Percentiles rank a stretch among this genome's conserved stretches.
Conservation (phyloP, 2,113 vertebrate species). For the Grammomys surdaster region DNA sequence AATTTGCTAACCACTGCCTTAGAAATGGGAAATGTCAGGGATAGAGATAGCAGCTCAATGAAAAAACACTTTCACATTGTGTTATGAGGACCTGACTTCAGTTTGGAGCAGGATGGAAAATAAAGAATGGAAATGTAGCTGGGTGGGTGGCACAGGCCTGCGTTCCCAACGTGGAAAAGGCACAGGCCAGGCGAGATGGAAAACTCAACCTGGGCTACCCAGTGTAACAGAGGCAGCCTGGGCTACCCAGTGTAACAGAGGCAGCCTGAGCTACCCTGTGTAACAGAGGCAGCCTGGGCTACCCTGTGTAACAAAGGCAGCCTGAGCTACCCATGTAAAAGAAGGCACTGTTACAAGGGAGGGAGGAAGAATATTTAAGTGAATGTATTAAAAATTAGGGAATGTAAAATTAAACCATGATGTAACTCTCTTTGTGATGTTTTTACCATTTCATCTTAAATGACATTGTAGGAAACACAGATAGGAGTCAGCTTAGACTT, state of each 20-base stretch:
- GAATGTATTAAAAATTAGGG: background rate
- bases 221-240: no score
- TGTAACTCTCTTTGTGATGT: conserved; percentile 1
- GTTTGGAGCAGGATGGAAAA: background rate
- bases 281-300: no score
- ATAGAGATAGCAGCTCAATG: background rate
- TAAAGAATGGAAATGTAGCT: background rate
- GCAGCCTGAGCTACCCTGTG: no score
- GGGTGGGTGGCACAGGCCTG: background rate
- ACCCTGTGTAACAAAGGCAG: no score
- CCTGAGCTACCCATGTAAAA: no score
- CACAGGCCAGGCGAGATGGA: no score
- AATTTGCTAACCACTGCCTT: background rate
- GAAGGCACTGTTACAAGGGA: background rate
- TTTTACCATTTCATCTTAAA: conserved; percentile 53
- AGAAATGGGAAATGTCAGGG: conserved; percentile 12
- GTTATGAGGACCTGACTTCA: background rate
- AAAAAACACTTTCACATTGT: background rate
- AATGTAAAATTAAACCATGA: background rate
- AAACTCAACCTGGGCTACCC: background rate
- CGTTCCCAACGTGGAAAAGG: no score
- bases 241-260: no score
- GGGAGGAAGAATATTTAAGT: background rate
- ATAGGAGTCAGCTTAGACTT: conserved; percentile 37
- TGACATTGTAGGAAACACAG: background rate